A percentile compares a stretch with the other conserved stretches of the same genome.
These are phyloP conservation scores for Vireo griseus DNA, from an alignment of 2,797 vertebrate species.

Conservation along the genomic window DNA sequence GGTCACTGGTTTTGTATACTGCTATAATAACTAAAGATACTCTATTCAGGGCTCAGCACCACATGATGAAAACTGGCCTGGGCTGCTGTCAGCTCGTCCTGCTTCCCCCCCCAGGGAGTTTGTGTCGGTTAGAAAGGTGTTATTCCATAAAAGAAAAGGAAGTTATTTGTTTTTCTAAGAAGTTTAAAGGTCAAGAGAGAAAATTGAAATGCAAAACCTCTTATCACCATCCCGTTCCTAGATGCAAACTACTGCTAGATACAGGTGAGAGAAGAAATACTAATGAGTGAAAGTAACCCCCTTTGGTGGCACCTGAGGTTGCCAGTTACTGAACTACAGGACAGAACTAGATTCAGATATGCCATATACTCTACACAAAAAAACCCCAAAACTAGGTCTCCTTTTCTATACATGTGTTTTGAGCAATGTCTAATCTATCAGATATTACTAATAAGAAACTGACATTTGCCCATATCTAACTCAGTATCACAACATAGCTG, in stretches of 20 bases:
- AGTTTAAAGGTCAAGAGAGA: background rate
- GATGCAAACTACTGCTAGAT: background rate
- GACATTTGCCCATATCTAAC: background rate
- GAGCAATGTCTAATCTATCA: background rate
- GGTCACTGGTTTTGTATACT: constrained; percentile 4
- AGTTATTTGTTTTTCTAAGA: background rate
- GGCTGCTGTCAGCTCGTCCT: background rate
- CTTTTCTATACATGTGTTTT: background rate
- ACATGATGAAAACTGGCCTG: background rate
- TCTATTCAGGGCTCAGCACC: background rate
- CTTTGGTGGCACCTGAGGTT: background rate
- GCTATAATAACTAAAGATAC: constrained; percentile 9
- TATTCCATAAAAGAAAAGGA: background rate
- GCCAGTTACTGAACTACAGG: background rate
- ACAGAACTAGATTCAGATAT: background rate
- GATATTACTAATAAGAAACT: background rate
- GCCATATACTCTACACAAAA: background rate
- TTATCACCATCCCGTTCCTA: background rate
- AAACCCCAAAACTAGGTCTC: background rate
- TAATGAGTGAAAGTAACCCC: background rate
- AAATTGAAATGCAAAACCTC: background rate
- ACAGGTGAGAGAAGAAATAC: background rate
- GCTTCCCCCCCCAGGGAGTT: background rate
- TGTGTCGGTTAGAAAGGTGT: background rate
- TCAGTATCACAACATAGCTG: background rate